Base-by-base conservation (phyloP, 2,113 vertebrate species). In the Hippoglossus stenolepis region DNA sequence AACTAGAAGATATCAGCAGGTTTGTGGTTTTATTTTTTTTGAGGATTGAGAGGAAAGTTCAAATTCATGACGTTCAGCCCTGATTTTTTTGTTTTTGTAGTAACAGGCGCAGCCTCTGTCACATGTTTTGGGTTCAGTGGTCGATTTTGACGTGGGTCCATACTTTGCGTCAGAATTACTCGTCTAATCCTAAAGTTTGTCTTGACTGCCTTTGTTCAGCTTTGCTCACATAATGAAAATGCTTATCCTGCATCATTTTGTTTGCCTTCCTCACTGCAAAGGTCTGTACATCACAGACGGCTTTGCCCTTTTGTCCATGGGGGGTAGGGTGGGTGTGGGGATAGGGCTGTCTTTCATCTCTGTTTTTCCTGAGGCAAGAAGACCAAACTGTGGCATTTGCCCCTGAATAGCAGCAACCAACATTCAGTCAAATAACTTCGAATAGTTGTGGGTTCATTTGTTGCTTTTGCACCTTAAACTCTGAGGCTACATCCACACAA, bases 1-100 rank as follows among this genome's bases (percentile, higher is more conserved):
- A 96, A 95, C 94, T 95, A 78, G 96, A 98, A 91, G 97, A 96
- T 86, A 95, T 97, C 91, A 97, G 93, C 96, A 98, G 98, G 98
- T 99, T 95, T 93, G 95, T 96, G 93, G 91, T 86, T 91, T 76
- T 92, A 35, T 84, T 71, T 31, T 21, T 12, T 68, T 51, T 53
- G 13, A 67, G 3, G 28, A 63, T 63, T 49, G 5, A 9, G 17
- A 79, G 70, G 28, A 20, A 28, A 58, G 67, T 65, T 70, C 15
- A 73, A 26, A 51, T 77, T 72, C 17, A 60, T 58, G 35, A 63
- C 24, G 24, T 75, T 63, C 14, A 77, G 35, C 0, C 15, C 0
- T 74, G 45, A 56, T 62, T 43, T 77, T 35, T 58, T 28, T 70
- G 65, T 65, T 60, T 31, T 60, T 9, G 51, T 65, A 47, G 43